Base-by-base conservation (phyloP, 2,888 invertebrate species). In the Marronus borbonicus region DNA sequence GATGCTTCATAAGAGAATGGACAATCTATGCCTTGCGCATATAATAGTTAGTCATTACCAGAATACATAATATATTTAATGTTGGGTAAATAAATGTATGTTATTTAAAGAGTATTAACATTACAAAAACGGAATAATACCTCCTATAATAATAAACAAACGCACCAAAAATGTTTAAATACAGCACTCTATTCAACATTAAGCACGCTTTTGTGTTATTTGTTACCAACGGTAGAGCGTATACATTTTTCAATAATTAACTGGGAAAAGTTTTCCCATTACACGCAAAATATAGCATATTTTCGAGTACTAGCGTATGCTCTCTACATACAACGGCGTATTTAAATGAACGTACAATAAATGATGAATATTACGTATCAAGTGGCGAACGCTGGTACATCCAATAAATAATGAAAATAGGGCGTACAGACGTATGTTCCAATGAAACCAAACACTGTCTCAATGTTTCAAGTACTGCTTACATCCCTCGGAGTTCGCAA, bases 401-500 rank as follows among this genome's bases (percentile, higher is more conserved):
- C 72, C 60, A 62, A 74, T 74, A 74, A 74, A 74, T 74, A 74
- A 74, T 60, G 44, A 62, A 44, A 49, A 7, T 28, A 44, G 58
- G 49, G 44, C 72, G 72, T 58, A 74, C 24, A n/a, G 60, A 60
- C 72, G 72, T 74, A 74, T 74, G 72, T 74, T 72, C 74, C 72
- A 65, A 78, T 78, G 77, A 78, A 78, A 78, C 77, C 77, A 74
- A 78, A 78, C 77, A 78, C 77, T 70, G 55, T 78, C 65, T 65
- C 77, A 55, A 70, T 70, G 50, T 74, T 78, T 78, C 77, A 50
- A 78, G 77, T 78, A 64, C 65, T 58, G 36, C 20, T 52, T 20
- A 49, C 76, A 55, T 58, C 76, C 60, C 68, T 60, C 58, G 62
- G 62, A 72, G 77, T 76, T 74, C 31, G 76, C 72, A 77, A 77